phyloP scores from a whole-genome alignment of 1,140 invertebrate species.

The Cheumatopsyche charites region DNA sequence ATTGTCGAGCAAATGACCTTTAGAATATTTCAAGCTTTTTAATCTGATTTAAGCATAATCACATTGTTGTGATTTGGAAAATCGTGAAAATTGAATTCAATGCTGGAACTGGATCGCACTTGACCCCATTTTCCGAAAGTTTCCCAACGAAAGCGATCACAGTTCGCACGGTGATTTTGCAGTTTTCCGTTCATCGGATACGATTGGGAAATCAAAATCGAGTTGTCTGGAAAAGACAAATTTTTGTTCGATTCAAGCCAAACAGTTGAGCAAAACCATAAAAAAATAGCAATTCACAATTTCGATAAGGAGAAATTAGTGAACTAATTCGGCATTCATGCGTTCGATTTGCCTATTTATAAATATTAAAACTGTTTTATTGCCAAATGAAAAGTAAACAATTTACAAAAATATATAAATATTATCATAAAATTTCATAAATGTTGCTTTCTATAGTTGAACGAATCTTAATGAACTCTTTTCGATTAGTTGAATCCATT shows the following conservation, averaged over 20 bases:
- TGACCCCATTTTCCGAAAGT: constrained; percentile 28
- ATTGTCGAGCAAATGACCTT: not conserved
- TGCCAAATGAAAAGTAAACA: not conserved
- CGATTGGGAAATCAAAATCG: constrained; percentile 25
- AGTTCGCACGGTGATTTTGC: constrained; percentile 30
- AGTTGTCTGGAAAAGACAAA: not conserved
- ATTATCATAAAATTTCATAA: no score
- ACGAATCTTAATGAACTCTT: no score
- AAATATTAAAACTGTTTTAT: not conserved
- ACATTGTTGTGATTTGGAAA: not conserved
- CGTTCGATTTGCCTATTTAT: constrained; percentile 21
- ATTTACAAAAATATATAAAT: not conserved
- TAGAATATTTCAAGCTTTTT: no score
- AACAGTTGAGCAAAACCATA: constrained; percentile 29
- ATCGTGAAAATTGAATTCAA: constrained; percentile 23
- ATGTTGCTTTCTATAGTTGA: no score
- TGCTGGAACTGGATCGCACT: constrained; percentile 15
- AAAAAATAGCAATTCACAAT: constrained; percentile 22
- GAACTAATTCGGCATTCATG: constrained; percentile 28
- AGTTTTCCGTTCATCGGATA: constrained; percentile 33
- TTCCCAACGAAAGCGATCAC: constrained; percentile 8
- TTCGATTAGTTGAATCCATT: no score
- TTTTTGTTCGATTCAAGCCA: constrained; percentile 10
- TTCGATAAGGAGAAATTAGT: constrained; percentile 13
- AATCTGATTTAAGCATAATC: no score